Evolutionary conservation across 2,888 invertebrate genomes (phyloP), one percentile per base, ranked within the genome.

Genomic region (Drosophila formosana): DNA sequence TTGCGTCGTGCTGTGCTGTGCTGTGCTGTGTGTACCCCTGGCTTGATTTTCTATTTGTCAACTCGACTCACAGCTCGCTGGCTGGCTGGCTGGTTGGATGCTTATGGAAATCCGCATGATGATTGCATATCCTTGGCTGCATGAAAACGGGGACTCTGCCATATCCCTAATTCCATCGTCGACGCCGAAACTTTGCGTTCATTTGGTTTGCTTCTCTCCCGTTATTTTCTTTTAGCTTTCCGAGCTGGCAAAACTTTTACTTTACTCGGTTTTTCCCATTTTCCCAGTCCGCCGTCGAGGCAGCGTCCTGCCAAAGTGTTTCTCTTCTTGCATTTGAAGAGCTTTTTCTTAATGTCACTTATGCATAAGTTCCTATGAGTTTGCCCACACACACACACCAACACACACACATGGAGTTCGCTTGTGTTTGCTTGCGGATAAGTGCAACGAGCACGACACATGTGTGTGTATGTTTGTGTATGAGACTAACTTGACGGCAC

Each of bases 331-430:
- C 87, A 82, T 88, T 89, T 82, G 80, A 86, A 88, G 85, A 79
- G 87, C 78, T 90, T 90, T 89, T 88, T 86, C 84, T 88, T 89
- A 90, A 90, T 90, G 88, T 90, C 90, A 90, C 89, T 90, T 90
- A 85, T 89, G 81, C 85, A 89, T 80, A 90, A 90, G 89, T 87
- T 86, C 84, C 84, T 82, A 85, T 82, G 86, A 86, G 87, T 87
- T 81, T 78, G 78, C 61, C 68, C 79, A 72, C 72, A 70, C 68
- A 66, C 70, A 67, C 56, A 63, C 57, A 60, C 50, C 58, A 47
- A 57, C 50, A 62, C 55, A 41, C 45, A 28, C 43, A 51, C 13
- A 28, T 37, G 72, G 65, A 67, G 78, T 72, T 70, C 68, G 66
- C 73, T 69, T 69, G 53, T 86, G 89, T 89, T 87, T 88, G 86